Base-by-base conservation (phyloP, 2,888 invertebrate genomes). In the Tetragnatha montana region DNA sequence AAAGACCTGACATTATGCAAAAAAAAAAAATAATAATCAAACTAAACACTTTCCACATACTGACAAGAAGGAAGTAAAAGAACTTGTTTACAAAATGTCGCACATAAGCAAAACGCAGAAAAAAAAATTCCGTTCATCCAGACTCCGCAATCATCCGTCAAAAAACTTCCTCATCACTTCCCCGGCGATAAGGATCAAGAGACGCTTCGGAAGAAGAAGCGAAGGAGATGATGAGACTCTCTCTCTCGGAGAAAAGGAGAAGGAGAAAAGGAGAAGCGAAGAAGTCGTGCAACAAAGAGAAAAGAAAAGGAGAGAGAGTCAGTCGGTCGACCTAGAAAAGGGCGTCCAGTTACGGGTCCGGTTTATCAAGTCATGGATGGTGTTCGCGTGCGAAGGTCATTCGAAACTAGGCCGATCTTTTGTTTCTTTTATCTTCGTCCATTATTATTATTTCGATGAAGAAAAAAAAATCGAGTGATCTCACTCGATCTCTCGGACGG, bases 281-380 rank as follows among this genome's bases (percentile, higher is more conserved):
- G 4, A 35, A 70, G 17, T 17, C 47, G 17, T 76, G 17, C 4
- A 47, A 17, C 19, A 1, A 49, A 50, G 76, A 50, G 69, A 21
- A 6, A 49, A 50, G 76, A 50, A 80, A 21, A 22, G 69, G 68
- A 81, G 69, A 19, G 80, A 81, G 10, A 80, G 80, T 35, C 8
- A 47, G 60, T 10, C 22, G 14, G 78, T 76, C 89, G 89, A 81
- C 81, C 89, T 89, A 85, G 84, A 78, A 89, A 85, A 89, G 89
- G 85, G 81, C 89, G 89, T 89, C 85, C 89, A 81, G 85, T 85
- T 89, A 22, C 80, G 89, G 35, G 85, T 89, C 89, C 89, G 89
- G 89, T 89, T 86, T 85, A 89, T 85, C 89, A 81, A 81, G 89
- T 89, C 89, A 35, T 35, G 83, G 60, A n/a, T 47, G 79, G 73